phyloP scores from a whole-genome alignment of 2,113 vertebrate species.

The Pseudorasbora parva region DNA sequence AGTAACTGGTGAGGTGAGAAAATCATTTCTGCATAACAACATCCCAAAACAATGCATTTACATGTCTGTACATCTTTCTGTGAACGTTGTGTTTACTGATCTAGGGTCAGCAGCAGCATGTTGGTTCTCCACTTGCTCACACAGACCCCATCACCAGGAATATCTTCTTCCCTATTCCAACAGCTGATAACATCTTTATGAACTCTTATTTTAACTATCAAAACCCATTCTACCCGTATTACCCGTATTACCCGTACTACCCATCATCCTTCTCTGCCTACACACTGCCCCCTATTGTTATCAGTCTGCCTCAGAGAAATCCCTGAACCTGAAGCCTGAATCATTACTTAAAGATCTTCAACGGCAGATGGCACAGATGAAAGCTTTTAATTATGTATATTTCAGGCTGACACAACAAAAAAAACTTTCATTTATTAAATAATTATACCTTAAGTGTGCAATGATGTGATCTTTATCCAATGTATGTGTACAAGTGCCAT shows the following conservation, averaged over 20 bases:
- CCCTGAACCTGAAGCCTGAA: neutral
- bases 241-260: neutral
- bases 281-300: conserved; percentile 36
- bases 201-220: neutral
- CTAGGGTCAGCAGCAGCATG: neutral
- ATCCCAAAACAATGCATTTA: neutral
- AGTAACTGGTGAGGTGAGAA: neutral
- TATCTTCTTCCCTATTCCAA: conserved; percentile 35
- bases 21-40: neutral
- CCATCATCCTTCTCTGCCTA: conserved; percentile 3
- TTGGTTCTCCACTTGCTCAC: neutral
- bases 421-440: neutral
- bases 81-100: neutral
- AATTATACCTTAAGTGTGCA: neutral
- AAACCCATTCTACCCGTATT: neutral
- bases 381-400: neutral
- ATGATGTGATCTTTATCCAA: neutral
- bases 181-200: neutral
- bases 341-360: neutral
- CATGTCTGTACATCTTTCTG: neutral
- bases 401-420: neutral
- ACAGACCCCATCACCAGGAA: neutral
- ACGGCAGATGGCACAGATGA: neutral
- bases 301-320: conserved; percentile 26
- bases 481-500: neutral